These are phyloP conservation scores for Schizothorax lantsangensis DNA, from an alignment of 2,797 vertebrate species.

Conservation along the genomic window DNA sequence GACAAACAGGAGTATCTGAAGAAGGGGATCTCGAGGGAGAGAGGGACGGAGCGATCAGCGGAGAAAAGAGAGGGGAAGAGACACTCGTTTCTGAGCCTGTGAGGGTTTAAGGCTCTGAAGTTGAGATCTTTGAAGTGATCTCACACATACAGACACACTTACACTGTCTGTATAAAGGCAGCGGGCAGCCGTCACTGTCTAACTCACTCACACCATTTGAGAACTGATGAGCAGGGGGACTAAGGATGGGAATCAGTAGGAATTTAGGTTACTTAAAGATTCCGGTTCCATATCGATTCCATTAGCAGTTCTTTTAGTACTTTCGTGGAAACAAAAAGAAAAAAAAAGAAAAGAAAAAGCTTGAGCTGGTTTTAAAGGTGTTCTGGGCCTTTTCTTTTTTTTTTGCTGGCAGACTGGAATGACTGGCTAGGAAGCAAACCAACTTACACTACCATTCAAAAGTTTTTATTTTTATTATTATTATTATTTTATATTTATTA, in stretches of 20 bases:
- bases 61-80: background rate
- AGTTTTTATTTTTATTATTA: background rate
- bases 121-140: slow-evolving; percentile 23
- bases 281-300: background rate
- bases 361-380: background rate
- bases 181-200: background rate
- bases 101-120: slow-evolving; percentile 28
- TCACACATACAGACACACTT: slow-evolving; percentile 8
- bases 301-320: slow-evolving; percentile 5
- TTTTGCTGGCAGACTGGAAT: background rate
- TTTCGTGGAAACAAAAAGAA: background rate
- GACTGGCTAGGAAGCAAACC: background rate
- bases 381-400: background rate
- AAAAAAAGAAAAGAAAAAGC: background rate
- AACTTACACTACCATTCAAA: background rate
- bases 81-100: slow-evolving; percentile 24
- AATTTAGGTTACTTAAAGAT: slow-evolving; percentile 14
- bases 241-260: background rate
- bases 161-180: slow-evolving; percentile 15
- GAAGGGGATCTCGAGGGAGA: slow-evolving; percentile 5
- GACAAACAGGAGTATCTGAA: slow-evolving; percentile 21
- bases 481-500: background rate
- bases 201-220: slow-evolving; percentile 12
- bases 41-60: slow-evolving; percentile 12
- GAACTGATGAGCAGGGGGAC: background rate